Percentiles rank a stretch among this genome's conserved stretches.
phyloP scores from a whole-genome alignment of 1,140 invertebrate species.

The Hycleus cichorii region DNA sequence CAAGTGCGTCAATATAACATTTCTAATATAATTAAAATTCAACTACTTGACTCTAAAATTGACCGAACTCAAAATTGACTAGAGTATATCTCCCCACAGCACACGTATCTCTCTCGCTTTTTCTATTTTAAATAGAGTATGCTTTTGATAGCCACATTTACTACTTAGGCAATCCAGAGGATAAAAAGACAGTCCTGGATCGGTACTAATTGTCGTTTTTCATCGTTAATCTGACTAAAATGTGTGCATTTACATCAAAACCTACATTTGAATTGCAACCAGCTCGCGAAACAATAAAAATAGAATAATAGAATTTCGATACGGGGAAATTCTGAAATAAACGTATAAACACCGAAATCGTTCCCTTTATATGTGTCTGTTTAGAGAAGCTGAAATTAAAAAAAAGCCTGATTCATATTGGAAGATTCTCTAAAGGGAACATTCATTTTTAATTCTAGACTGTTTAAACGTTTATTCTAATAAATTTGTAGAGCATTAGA shows the following conservation, averaged over 20 bases:
- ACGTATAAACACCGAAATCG: no score
- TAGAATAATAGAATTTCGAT: no score
- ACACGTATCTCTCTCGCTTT: slow-evolving; percentile 25
- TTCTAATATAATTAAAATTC: slow-evolving; percentile 26
- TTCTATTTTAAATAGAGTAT: slow-evolving; percentile 7
- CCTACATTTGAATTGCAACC: slow-evolving; percentile 24
- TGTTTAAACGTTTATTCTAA: no score
- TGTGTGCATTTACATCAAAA: slow-evolving; percentile 34
- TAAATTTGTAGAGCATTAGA: no score
- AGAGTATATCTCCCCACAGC: slow-evolving; percentile 36
- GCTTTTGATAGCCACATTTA: slow-evolving; percentile 32
- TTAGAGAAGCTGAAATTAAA: no score
- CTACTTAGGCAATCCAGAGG: slow-evolving; percentile 30
- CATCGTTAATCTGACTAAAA: not conserved
- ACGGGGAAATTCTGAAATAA: no score
- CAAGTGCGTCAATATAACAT: slow-evolving; percentile 23
- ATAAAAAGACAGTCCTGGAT: not conserved
- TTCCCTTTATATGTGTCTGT: no score
- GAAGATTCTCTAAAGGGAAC: no score
- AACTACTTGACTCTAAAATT: slow-evolving; percentile 37
- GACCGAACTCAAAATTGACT: slow-evolving; percentile 43
- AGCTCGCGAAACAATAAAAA: slow-evolving; percentile 15
- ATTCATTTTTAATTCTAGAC: no score
- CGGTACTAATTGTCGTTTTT: slow-evolving; percentile 5
- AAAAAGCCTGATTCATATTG: no score